Evolutionary conservation across 2,797 vertebrate genomes (phyloP).

Genomic region (Notolabrus celidotus): DNA sequence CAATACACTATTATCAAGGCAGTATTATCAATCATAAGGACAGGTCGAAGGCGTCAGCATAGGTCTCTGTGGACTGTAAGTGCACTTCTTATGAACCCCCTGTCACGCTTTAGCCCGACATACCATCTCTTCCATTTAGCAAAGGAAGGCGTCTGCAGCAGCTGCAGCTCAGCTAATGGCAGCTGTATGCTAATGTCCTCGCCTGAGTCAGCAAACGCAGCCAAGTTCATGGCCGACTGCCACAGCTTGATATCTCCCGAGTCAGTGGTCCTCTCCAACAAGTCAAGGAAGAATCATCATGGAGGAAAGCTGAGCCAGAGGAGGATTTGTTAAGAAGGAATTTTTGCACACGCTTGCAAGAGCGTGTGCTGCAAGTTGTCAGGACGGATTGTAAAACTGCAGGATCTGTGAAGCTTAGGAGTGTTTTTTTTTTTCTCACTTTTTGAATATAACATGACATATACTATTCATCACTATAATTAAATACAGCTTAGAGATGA

Average conservation of each 20-base stretch:
- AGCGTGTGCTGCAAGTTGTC: conserved; percentile 15
- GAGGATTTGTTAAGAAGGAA: conserved; percentile 22
- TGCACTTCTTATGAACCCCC: conserved; percentile 28
- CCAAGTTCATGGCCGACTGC: conserved; percentile 65
- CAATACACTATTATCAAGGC: neutral
- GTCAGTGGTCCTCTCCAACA: conserved; percentile 46
- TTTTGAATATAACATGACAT: too few species aligned
- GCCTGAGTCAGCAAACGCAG: conserved; percentile 79
- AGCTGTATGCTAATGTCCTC: conserved; percentile 83
- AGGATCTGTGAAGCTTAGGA: conserved; percentile 17
- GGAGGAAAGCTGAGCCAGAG: conserved; percentile 11
- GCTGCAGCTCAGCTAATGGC: conserved; percentile 75
- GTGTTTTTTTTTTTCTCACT: too few species aligned
- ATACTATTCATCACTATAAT: neutral
- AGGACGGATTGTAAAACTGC: conserved; percentile 7
- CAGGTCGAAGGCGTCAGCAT: conserved; percentile 20
- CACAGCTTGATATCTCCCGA: conserved; percentile 47
- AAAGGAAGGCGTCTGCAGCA: conserved; percentile 60
- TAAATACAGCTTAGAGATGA: neutral
- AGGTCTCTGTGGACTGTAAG: conserved; percentile 32
- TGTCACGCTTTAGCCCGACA: conserved; percentile 18
- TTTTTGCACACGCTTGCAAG: conserved; percentile 33
- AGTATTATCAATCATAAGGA: conserved; percentile 42
- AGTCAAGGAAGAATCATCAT: conserved; percentile 40
- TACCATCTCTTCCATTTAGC: conserved; percentile 42